phyloP scores from a whole-genome alignment of 1,140 invertebrate species.

The Eufriesea mexicana region DNA sequence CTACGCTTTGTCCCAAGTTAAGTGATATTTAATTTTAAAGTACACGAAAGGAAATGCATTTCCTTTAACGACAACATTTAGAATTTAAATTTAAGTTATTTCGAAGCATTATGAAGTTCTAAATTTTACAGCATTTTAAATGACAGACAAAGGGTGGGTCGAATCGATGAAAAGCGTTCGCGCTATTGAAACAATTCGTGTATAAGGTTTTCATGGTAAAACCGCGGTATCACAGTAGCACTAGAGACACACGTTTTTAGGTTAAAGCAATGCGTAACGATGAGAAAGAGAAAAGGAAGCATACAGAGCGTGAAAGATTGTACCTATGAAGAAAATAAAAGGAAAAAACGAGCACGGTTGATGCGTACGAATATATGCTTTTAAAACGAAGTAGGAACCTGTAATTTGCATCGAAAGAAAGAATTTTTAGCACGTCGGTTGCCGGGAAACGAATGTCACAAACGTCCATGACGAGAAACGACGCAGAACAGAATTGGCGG shows the following conservation, averaged over 20 bases:
- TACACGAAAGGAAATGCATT: not conserved
- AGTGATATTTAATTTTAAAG: not conserved
- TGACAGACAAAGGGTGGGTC: not conserved
- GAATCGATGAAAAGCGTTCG: constrained; percentile 1
- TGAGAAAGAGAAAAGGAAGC: not conserved
- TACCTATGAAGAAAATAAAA: not conserved
- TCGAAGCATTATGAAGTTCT: not conserved
- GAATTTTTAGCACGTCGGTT: constrained; percentile 51
- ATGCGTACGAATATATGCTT: constrained; percentile 56
- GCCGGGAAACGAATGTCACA: constrained; percentile 42
- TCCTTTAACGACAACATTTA: not conserved
- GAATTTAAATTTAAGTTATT: not conserved
- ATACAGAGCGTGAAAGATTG: constrained; percentile 7
- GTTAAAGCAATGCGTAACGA: constrained; percentile 15
- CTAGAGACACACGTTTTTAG: constrained; percentile 62
- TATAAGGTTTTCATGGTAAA: constrained; percentile 52
- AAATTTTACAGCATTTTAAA: not conserved
- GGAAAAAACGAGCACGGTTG: not conserved
- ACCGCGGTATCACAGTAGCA: constrained; percentile 62
- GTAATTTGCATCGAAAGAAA: constrained; percentile 52
- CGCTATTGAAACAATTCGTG: constrained; percentile 44
- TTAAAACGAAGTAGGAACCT: constrained; percentile 55
- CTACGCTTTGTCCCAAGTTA: not conserved
- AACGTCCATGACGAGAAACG: constrained; percentile 53
- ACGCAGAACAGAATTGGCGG: constrained; percentile 47